Evolutionary conservation across 1,140 invertebrate genomes (phyloP).

Genomic region (Pachyrhynchus sulphureomaculatus): DNA sequence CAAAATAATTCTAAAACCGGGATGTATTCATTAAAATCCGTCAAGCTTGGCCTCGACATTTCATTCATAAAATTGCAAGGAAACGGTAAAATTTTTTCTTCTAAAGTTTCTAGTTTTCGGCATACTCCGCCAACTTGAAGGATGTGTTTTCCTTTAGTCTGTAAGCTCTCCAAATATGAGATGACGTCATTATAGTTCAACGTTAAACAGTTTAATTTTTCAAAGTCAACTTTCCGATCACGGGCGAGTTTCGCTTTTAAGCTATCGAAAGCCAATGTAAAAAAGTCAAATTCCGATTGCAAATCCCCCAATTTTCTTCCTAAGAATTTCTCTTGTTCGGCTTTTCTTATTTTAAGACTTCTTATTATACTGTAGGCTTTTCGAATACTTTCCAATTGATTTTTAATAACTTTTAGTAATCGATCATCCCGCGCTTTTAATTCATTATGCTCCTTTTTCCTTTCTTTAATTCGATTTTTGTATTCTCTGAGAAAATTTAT

Average conservation of each 20-base stretch:
- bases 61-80: constrained; percentile 20
- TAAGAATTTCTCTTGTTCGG: constrained; percentile 25
- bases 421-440: constrained; percentile 36
- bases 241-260: constrained; percentile 36
- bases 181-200: constrained; percentile 31
- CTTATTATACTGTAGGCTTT: constrained; percentile 27
- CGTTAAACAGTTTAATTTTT: constrained; percentile 31
- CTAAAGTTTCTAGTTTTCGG: constrained; percentile 58
- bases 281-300: constrained; percentile 36
- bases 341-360: constrained; percentile 32
- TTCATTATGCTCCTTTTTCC: constrained; percentile 33
- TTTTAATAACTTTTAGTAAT: constrained; percentile 33
- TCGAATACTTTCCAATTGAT: constrained; percentile 34
- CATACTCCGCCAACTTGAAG: constrained; percentile 57
- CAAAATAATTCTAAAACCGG: constrained; percentile 39
- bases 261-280: constrained; percentile 28
- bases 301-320: constrained; percentile 29
- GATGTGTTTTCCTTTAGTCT: constrained; percentile 56
- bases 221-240: constrained; percentile 29
- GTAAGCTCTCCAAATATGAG: constrained; percentile 38
- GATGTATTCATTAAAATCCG: constrained; percentile 10
- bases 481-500: constrained; percentile 32
- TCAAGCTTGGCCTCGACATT: constrained; percentile 18
- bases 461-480: constrained; percentile 28
- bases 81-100: constrained; percentile 54